A percentile compares a stretch with the other conserved stretches of the same genome.
Evolutionary conservation across 2,797 vertebrate species (phyloP).

Genomic region (Odontamblyopus lacepedii): DNA sequence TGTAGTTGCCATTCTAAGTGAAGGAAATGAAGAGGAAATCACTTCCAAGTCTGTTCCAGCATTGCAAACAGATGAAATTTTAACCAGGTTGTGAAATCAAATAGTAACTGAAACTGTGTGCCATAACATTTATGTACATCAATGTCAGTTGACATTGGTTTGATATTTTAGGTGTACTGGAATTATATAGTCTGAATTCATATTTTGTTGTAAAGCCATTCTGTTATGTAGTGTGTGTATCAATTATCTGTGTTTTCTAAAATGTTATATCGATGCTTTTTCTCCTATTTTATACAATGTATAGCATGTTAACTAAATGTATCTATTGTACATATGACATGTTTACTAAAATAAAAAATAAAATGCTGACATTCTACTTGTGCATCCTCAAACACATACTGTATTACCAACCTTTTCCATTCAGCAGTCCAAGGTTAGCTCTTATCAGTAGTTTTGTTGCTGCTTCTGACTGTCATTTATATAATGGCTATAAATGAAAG

Average conservation of each 20-base stretch:
- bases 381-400: background rate
- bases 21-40: slow-evolving; percentile 24
- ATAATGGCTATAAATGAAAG: background rate
- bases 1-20: slow-evolving; percentile 67
- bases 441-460: background rate
- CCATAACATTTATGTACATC: background rate
- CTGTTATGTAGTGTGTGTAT: background rate
- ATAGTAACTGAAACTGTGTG: background rate
- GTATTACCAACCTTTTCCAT: background rate
- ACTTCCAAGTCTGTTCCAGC: background rate
- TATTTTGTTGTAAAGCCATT: background rate
- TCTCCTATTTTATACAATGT: background rate
- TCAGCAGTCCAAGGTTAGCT: background rate
- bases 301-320: too few relatives aligned
- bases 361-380: background rate
- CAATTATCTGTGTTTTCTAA: background rate
- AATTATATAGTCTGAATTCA: background rate
- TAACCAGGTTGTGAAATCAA: background rate
- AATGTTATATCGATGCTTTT: background rate
- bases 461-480: slow-evolving; percentile 4
- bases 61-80: background rate
- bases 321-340: slow-evolving; percentile 4
- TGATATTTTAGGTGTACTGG: background rate
- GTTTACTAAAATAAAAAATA: background rate
- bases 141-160: background rate